Evolutionary conservation across 2,888 invertebrate genomes (phyloP), one percentile per base, ranked within the genome.

Genomic region (Spatulosminthurus flaviceps): DNA sequence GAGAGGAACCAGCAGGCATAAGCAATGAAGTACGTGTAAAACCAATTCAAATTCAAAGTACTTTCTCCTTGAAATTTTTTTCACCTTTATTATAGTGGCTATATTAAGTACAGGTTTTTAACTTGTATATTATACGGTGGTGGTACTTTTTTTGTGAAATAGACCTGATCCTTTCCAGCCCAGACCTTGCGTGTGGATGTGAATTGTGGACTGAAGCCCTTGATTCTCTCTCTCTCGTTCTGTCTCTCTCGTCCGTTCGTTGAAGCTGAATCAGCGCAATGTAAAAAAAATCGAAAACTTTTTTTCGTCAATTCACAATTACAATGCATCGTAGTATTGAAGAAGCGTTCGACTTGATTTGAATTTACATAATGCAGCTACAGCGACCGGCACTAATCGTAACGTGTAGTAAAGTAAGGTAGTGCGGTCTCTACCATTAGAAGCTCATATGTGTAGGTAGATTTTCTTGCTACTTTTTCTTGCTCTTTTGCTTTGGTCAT

Each of bases 1-100:
- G 5, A 34, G 34, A 34, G 5, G n/a, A 34, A 34, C 34, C 34
- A 34, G 34, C 34, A 9, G 34, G 34, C 9, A 34, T 34, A 34
- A 51, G 51, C 51, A 13, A 51, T 51, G 16, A n/a, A 13, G 51
- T 51, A 51, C n/a, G 51, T 51, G 51, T 51, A n/a, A 51, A 51
- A 51, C 51, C n/a, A n/a, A 51, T 51, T 51, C 51, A 51, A 51
- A 51, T 51, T 51, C 51, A 51, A 51, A 51, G 51, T 51, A 51
- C 51, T 51, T 51, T 51, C 51, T 51, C 51, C 51, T 51, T 51
- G 51, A 51, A n/a, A 11, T 51, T 51, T 51, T 51, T 51, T 51
- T 51, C 51, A 51, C 16, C 19, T 51, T 51, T 51, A 51, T 51
- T 51, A 51, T 51, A 51, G 51, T 51, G 51, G 51, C 51, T 51